phyloP scores from a whole-genome alignment of 2,888 invertebrate genomes.

The Unio delphinus region DNA sequence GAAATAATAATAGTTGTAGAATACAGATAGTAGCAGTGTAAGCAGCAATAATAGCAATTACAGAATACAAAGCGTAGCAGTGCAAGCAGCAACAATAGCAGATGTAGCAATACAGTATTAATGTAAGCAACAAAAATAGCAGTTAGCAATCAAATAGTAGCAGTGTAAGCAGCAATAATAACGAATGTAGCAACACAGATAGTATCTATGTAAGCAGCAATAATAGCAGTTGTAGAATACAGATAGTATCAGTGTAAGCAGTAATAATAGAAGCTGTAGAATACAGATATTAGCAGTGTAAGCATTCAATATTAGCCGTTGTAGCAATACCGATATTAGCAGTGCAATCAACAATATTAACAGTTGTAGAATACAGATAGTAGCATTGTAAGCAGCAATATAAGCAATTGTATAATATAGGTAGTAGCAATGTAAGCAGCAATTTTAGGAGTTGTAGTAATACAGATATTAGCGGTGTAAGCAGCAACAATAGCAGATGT shows the following conservation, averaged over 20 bases:
- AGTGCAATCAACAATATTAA: constrained; percentile 13
- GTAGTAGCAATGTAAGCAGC: constrained; percentile 6
- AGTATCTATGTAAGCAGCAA: not conserved
- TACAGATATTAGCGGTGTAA: constrained; percentile 8
- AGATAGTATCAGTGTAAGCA: constrained; percentile 11
- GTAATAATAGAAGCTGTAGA: constrained; percentile 13
- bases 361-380: constrained; percentile 11
- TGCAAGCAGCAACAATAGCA: constrained; percentile 6
- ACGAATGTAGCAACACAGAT: constrained; percentile 9
- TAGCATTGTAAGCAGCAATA: not conserved
- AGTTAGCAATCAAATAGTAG: constrained; percentile 14
- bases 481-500: constrained; percentile 12
- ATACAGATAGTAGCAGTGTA: not conserved
- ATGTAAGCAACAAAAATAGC: constrained; percentile 14
- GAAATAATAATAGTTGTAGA: too few relatives aligned
- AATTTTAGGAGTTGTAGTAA: not conserved
- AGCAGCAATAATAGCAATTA: constrained; percentile 2
- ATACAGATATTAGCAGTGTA: constrained; percentile 14
- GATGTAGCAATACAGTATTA: constrained; percentile 15
- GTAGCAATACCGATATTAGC: constrained; percentile 11
- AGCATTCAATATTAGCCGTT: constrained; percentile 14
- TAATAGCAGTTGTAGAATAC: constrained; percentile 16
- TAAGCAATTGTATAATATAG: not conserved
- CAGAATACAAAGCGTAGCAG: not conserved
- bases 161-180: constrained; percentile 17